phyloP scores from a whole-genome alignment of 2,888 invertebrate species.

The Resseliella maxima region DNA sequence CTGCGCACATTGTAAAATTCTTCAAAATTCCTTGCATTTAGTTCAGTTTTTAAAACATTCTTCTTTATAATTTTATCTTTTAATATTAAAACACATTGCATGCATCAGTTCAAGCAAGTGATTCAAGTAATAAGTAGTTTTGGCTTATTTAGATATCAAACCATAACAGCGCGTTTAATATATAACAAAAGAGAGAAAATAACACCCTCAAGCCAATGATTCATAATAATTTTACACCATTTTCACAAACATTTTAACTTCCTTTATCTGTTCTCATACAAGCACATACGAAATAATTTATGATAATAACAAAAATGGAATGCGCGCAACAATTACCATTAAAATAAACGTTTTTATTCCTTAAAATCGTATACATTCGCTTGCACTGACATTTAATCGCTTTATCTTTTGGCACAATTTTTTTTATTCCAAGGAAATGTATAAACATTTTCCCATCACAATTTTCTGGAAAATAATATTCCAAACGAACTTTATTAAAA shows the following conservation, averaged over 20 bases:
- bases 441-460: too few relatives aligned
- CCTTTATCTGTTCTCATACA: neutral
- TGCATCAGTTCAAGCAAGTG: neutral
- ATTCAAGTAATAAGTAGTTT: neutral
- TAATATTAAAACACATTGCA: neutral
- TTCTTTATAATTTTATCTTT: neutral
- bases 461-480: too few relatives aligned
- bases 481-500: too few relatives aligned
- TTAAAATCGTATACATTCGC: neutral
- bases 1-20: too few relatives aligned
- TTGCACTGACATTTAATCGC: neutral
- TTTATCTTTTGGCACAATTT: too few relatives aligned
- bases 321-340: neutral
- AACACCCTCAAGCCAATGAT: neutral
- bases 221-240: neutral
- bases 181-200: neutral
- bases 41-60: neutral
- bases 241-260: neutral
- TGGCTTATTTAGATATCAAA: constrained; percentile 17
- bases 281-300: neutral
- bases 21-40: too few relatives aligned
- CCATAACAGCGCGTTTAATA: neutral
- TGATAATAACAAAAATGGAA: neutral
- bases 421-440: too few relatives aligned
- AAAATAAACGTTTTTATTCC: neutral